phyloP scores from a whole-genome alignment of 1,140 invertebrate species.

The Dendrolimus kikuchii region DNA sequence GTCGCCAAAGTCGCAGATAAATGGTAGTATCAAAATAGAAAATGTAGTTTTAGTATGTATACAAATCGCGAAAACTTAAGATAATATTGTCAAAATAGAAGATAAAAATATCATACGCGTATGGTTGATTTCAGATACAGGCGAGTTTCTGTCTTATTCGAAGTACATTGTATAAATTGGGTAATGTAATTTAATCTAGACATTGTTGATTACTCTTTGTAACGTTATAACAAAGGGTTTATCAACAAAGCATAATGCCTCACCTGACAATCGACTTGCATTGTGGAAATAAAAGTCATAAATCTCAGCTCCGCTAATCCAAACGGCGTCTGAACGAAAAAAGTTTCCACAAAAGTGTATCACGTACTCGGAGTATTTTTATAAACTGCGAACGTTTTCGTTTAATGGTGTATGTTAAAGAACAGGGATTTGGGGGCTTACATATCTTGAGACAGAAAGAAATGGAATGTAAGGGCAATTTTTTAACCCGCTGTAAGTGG shows the following conservation, averaged over 20 bases:
- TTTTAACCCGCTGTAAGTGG: not conserved
- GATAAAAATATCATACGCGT: too few species aligned
- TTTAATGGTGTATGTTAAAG: constrained; percentile 29
- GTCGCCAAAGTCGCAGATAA: too few species aligned
- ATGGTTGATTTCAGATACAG: too few species aligned
- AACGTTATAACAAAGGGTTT: constrained; percentile 3
- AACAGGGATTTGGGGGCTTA: constrained; percentile 17
- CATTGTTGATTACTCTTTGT: too few species aligned
- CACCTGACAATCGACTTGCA: constrained; percentile 17
- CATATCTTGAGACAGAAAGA: constrained; percentile 17
- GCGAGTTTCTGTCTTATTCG: too few species aligned
- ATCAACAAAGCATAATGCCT: constrained; percentile 2
- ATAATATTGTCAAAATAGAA: too few species aligned
- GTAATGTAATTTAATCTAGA: too few species aligned
- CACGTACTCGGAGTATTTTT: constrained; percentile 41
- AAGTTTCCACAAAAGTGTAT: constrained; percentile 23
- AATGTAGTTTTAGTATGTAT: too few species aligned
- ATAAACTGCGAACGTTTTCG: constrained; percentile 38
- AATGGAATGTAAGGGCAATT: constrained; percentile 14
- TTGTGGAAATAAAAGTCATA: constrained; percentile 27
- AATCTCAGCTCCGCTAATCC: constrained; percentile 44
- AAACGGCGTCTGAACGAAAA: constrained; percentile 35
- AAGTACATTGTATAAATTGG: too few species aligned
- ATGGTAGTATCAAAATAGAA: too few species aligned
- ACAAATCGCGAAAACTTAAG: too few species aligned